phyloP scores from a whole-genome alignment of 2,888 invertebrate genomes.

The Syritta pipiens region DNA sequence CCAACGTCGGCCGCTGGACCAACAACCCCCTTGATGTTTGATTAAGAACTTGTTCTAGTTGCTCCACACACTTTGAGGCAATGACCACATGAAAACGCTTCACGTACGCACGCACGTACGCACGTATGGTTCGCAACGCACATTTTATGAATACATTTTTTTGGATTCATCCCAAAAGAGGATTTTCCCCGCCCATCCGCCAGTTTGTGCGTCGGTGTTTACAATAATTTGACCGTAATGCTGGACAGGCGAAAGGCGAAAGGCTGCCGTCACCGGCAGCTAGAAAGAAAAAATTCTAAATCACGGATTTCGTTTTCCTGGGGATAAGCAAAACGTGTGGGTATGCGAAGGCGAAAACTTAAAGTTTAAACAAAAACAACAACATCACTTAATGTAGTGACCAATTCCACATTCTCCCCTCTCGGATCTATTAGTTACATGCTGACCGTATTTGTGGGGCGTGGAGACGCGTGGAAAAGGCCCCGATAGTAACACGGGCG shows the following conservation, averaged over 20 bases:
- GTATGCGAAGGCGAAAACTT: conserved; percentile 38
- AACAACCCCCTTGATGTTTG: conserved; percentile 64
- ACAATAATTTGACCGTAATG: conserved; percentile 63
- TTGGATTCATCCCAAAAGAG: conserved; percentile 56
- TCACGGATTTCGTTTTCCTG: conserved; percentile 56
- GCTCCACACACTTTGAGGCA: conserved; percentile 28
- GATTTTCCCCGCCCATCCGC: conserved; percentile 28
- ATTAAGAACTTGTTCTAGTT: conserved; percentile 61
- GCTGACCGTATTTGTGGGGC: neutral
- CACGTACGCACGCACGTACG: conserved; percentile 67
- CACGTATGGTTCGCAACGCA: conserved; percentile 54
- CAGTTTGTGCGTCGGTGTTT: conserved; percentile 35
- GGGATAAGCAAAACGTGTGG: conserved; percentile 54
- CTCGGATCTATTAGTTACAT: conserved; percentile 46
- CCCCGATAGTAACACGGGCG: conserved; percentile 3
- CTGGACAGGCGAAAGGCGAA: neutral
- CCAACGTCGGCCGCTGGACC: conserved; percentile 59
- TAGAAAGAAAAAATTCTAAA: conserved; percentile 38
- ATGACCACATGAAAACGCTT: conserved; percentile 54
- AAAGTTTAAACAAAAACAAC: conserved; percentile 67
- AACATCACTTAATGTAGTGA: conserved; percentile 61
- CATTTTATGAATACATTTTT: conserved; percentile 54
- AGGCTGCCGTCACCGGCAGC: neutral
- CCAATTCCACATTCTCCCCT: conserved; percentile 54
- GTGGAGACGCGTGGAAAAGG: neutral